Evolutionary conservation across 2,113 vertebrate species (phyloP), one percentile per base, ranked within the genome.

Genomic region (Setophaga kirtlandii): DNA sequence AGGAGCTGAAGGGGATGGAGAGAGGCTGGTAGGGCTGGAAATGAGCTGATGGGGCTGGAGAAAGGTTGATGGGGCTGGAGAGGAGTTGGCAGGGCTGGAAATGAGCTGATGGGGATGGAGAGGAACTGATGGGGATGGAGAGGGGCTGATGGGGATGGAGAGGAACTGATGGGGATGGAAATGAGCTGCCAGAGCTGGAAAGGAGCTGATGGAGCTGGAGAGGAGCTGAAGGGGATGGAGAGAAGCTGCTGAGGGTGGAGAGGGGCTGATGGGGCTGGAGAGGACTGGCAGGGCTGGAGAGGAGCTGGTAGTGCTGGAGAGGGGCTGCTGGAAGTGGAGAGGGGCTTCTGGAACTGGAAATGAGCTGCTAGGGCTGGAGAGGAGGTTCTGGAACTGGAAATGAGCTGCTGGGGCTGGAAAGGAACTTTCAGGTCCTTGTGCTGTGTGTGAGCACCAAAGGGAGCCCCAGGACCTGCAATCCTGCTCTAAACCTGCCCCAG

Each of bases 231-330:
- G 15, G n/a, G 15, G 9, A 25, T 77, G 27, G 35, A 64, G 12
- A 35, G 5, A 16, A 11, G 6, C 9, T 30, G 9, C 0, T 9
- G 8, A 24, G 3, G 49, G 14, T 27, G 8, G 14, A 50, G 3
- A 62, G 12, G 44, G 20, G 28, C 21, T 50, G 21, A 4, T 49
- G 5, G 28, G 22, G 9, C 20, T 78, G 37, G 37, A 63, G 7
- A 62, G n/a, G 35, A 31, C n/a, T n/a, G n/a, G n/a, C n/a, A n/a
- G n/a, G n/a, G n/a, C n/a, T n/a, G n/a, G n/a, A n/a, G n/a, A n/a
- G n/a, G n/a, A n/a, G 15, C 21, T 24, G 23, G 2, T 24, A 7
- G 47, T 4, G 23, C 12, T 49, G 11, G 3, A 49, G 8, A 50
- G 4, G 24, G 15, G 25, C 49, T 50, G 14, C 8, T 50, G 15